A percentile compares a stretch with the other conserved stretches of the same genome.
phyloP scores from a whole-genome alignment of 1,140 invertebrate genomes.

The Hetaerina americana region DNA sequence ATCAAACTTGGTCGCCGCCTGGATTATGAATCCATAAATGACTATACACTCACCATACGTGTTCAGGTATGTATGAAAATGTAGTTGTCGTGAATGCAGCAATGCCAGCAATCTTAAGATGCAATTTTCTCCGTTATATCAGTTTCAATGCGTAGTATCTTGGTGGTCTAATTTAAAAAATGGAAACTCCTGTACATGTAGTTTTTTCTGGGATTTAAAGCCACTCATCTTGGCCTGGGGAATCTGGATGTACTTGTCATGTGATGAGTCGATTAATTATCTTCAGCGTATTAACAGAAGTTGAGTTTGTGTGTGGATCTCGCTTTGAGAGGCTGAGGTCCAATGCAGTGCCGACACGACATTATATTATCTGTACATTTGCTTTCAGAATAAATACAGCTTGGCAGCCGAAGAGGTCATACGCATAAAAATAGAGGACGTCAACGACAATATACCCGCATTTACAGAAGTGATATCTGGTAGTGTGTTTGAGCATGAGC shows the following conservation, averaged over 20 bases:
- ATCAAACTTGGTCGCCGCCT: conserved; percentile 57
- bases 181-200: too few relatives aligned
- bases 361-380: conserved; percentile 7
- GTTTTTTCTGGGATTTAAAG: not conserved
- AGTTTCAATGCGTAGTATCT: too few relatives aligned
- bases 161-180: too few relatives aligned
- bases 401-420: conserved; percentile 62
- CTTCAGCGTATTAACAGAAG: too few relatives aligned
- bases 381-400: conserved; percentile 59
- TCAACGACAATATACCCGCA: conserved; percentile 76
- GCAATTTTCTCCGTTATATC: not conserved
- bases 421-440: conserved; percentile 63
- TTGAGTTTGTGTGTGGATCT: too few relatives aligned
- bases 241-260: too few relatives aligned
- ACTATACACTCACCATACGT: conserved; percentile 68
- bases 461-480: conserved; percentile 65
- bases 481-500: conserved; percentile 72
- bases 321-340: too few relatives aligned
- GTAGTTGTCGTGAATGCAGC: too few relatives aligned
- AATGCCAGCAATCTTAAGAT: too few relatives aligned
- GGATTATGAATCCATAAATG: conserved; percentile 69
- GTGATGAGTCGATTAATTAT: too few relatives aligned
- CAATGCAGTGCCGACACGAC: not conserved
- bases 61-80: conserved; percentile 42
- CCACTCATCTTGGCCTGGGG: too few relatives aligned